phyloP scores from a whole-genome alignment of 1,140 invertebrate genomes.

The Colletes gigas region DNA sequence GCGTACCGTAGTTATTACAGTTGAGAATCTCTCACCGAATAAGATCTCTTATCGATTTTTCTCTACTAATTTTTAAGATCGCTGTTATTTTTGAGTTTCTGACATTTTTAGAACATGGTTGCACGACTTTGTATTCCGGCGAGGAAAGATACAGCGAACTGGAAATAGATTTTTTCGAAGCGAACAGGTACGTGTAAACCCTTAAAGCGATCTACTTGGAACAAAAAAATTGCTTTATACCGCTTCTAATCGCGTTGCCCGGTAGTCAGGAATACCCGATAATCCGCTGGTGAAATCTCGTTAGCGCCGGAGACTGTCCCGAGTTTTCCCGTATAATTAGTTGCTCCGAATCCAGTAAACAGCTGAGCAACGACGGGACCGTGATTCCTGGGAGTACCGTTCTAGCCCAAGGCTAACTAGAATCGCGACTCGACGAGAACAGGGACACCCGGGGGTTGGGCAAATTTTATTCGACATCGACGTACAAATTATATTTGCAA shows the following conservation, averaged over 20 bases:
- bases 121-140: no score
- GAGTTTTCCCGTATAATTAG: slow-evolving; percentile 31
- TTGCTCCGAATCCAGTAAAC: background rate
- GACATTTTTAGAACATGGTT: no score
- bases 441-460: background rate
- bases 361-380: background rate
- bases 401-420: background rate
- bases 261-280: slow-evolving; percentile 23
- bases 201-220: background rate
- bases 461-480: background rate
- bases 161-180: no score
- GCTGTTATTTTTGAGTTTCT: no score
- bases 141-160: no score
- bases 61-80: no score
- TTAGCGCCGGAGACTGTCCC: slow-evolving; percentile 25
- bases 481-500: no score
- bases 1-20: no score
- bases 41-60: no score
- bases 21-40: no score
- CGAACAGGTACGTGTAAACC: background rate
- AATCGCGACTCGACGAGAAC: background rate
- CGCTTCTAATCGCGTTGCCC: slow-evolving; percentile 41
- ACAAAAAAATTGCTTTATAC: slow-evolving; percentile 21
- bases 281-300: slow-evolving; percentile 26
- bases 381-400: background rate